Evolutionary conservation across 2,797 vertebrate genomes (phyloP), one percentile per base, ranked within the genome.

Genomic region (Xiphorhynchus erythropygius): DNA sequence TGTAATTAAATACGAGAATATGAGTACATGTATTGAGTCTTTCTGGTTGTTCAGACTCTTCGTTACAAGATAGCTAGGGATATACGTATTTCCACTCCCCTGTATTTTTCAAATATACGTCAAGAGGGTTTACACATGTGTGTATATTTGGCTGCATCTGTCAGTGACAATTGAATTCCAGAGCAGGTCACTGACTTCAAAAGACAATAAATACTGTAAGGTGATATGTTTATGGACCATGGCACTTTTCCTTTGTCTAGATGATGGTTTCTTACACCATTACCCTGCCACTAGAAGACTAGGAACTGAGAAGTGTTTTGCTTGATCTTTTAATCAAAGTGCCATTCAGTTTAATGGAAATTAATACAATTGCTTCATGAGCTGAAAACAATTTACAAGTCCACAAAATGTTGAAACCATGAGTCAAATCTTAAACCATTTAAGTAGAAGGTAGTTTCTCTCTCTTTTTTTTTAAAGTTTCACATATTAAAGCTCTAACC

Each of bases 151-250:
- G 10, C 32, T 68, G 23, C 27, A n/a, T 56, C 49, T 82, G 15
- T 55, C 32, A 35, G 14, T 49, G 32, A 37, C 12, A 62, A 32
- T 2, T 47, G 41, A 75, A 69, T 44, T 44, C 33, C 23, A 63
- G 19, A 93, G 53, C 42, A 42, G 42, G 42, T 83, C 24, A 55
- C 46, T 79, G 65, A 70, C 70, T 96, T 96, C 87, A 96, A 91
- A 64, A 67, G 21, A 64, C 59, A 75, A 42, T 35, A 81, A 56
- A 56, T 64, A 64, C 8, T 35, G 17, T 59, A 78, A 74, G 23
- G 18, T 59, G 27, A 28, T 33, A 47, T 6, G 4, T 84, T 89
- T 71, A 50, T 8, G 30, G 15, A 68, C 17, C 4, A 32, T 19
- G 7, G 9, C 37, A 69, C 11, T 60, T 64, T 50, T 63, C 11